phyloP scores from a whole-genome alignment of 2,113 vertebrate genomes.

The Tursiops truncatus region DNA sequence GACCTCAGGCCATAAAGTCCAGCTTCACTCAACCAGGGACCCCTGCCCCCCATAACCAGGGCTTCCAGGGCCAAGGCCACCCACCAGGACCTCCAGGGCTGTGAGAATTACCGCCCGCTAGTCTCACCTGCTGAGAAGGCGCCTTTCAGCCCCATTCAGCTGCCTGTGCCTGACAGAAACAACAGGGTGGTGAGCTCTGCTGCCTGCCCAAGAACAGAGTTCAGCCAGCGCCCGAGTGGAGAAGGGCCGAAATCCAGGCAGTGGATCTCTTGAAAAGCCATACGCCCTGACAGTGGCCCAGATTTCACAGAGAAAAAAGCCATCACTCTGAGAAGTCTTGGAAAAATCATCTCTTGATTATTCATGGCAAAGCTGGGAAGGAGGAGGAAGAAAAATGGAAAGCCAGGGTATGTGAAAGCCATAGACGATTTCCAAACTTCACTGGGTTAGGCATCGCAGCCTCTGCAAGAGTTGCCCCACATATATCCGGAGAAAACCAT shows the following conservation, averaged over 20 bases:
- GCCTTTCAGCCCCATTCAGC: neutral
- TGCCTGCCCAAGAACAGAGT: neutral
- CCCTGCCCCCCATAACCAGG: neutral
- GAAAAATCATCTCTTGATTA: neutral
- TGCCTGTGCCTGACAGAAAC: neutral
- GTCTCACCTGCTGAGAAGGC: neutral
- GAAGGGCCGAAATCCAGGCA: neutral
- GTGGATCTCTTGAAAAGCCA: neutral
- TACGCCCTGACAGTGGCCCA: rapidly evolving
- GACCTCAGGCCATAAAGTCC: neutral
- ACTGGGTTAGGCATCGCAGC: neutral
- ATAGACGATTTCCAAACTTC: neutral
- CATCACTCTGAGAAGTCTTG: neutral
- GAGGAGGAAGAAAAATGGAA: neutral
- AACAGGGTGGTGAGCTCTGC: neutral
- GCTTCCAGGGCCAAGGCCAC: neutral
- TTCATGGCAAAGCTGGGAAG: neutral
- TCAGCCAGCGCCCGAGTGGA: neutral
- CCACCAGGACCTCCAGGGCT: neutral
- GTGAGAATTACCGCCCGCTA: neutral
- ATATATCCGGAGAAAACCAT: neutral
- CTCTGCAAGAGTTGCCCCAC: neutral
- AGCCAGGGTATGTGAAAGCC: neutral
- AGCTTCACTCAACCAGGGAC: neutral
- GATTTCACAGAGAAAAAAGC: neutral